Evolutionary conservation across 2,797 vertebrate species (phyloP).

Genomic region (Sebastes matsubarae): DNA sequence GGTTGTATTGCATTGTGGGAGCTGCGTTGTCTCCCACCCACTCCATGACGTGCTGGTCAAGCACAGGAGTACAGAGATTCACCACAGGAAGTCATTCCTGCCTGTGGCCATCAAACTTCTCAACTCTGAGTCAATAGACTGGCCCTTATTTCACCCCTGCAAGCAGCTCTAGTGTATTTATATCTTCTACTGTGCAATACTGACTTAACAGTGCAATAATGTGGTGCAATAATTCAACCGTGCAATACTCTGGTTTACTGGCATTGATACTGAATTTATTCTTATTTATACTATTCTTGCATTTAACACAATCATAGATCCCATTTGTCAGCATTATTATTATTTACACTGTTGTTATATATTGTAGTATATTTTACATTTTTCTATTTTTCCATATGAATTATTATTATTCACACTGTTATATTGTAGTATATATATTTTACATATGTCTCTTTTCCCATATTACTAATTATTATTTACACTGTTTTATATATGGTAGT

Average conservation of each 20-base stretch:
- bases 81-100: not conserved
- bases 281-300: not conserved
- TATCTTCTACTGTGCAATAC: not conserved
- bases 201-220: not conserved
- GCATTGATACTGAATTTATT: not conserved
- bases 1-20: not conserved
- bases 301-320: not conserved
- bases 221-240: not conserved
- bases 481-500: too few species aligned
- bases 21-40: too few species aligned
- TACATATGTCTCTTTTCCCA: not conserved
- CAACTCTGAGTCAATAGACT: too few species aligned
- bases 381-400: not conserved
- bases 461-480: too few species aligned
- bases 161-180: too few species aligned
- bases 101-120: too few species aligned
- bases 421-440: not conserved
- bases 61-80: not conserved
- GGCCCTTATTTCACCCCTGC: too few species aligned
- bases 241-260: not conserved
- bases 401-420: not conserved
- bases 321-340: fast-evolving
- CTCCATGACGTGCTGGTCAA: not conserved
- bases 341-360: not conserved
- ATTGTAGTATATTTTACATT: not conserved